Conservation (phyloP, 2,888 invertebrate genomes). For the Eurytoma adleriae region DNA sequence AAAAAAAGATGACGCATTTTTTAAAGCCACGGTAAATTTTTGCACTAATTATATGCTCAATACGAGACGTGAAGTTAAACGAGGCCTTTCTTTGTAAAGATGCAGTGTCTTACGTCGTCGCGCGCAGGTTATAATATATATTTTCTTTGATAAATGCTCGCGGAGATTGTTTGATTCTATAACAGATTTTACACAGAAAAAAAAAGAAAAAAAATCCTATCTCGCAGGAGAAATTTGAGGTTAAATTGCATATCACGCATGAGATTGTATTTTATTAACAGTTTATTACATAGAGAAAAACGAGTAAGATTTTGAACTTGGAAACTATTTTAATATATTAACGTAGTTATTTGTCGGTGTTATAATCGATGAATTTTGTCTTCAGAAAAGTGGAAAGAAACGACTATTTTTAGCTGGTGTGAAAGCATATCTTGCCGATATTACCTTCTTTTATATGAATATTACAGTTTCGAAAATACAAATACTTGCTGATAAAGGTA, state of each 20-base stretch:
- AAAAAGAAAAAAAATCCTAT: slow-evolving; percentile 31
- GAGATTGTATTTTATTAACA: slow-evolving; percentile 55
- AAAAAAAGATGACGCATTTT: not conserved
- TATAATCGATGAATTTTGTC: slow-evolving; percentile 25
- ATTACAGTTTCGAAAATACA: not conserved
- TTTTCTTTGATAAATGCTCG: slow-evolving; percentile 36
- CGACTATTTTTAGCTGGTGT: slow-evolving; percentile 3
- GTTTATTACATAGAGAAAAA: slow-evolving; percentile 44
- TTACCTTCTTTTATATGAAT: not conserved
- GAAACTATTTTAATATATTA: slow-evolving; percentile 51
- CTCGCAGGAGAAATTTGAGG: slow-evolving; percentile 24
- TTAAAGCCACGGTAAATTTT: not conserved
- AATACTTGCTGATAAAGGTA: slow-evolving; percentile 2
- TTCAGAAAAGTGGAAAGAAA: slow-evolving; percentile 12
- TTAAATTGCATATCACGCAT: slow-evolving; percentile 54
- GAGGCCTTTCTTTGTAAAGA: slow-evolving; percentile 55
- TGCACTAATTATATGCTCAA: slow-evolving; percentile 9
- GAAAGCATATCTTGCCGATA: slow-evolving; percentile 1
- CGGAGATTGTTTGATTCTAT: slow-evolving; percentile 47
- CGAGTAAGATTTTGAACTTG: slow-evolving; percentile 22
- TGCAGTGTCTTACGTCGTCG: slow-evolving; percentile 48
- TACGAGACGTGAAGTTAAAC: slow-evolving; percentile 36
- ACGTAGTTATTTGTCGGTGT: slow-evolving; percentile 44
- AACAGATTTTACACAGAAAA: slow-evolving; percentile 38
- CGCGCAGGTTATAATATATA: slow-evolving; percentile 43